phyloP scores from a whole-genome alignment of 1,140 invertebrate genomes.

The Samia ricini region DNA sequence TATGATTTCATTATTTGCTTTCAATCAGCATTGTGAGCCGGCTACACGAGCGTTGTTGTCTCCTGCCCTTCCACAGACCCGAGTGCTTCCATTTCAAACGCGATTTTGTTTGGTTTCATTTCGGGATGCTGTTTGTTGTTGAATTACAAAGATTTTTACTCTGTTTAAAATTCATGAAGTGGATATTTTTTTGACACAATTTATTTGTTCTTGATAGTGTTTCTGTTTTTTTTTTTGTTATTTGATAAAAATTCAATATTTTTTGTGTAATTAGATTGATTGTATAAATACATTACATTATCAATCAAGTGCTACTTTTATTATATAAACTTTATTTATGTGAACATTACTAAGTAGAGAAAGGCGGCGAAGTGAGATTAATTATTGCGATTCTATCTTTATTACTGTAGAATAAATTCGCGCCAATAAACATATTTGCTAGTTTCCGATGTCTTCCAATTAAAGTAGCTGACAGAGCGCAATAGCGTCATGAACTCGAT shows the following conservation, averaged over 20 bases:
- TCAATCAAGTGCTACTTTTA: not conserved
- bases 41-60: slow-evolving; percentile 18
- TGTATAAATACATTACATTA: no score
- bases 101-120: slow-evolving; percentile 74
- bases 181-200: not conserved
- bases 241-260: no score
- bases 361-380: not conserved
- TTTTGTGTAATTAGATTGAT: no score
- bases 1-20: slow-evolving; percentile 77
- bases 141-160: slow-evolving; percentile 59
- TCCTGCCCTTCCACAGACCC: slow-evolving; percentile 13
- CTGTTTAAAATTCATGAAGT: slow-evolving; percentile 31
- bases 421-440: slow-evolving; percentile 27
- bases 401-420: slow-evolving; percentile 29
- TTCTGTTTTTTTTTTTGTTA: not conserved
- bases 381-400: slow-evolving; percentile 20
- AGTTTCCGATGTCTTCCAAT: slow-evolving; percentile 38
- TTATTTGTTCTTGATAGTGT: not conserved
- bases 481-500: not conserved
- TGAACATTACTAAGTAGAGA: no score
- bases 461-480: slow-evolving; percentile 16
- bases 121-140: slow-evolving; percentile 69
- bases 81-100: slow-evolving; percentile 35
- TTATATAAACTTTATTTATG: not conserved
- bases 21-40: slow-evolving; percentile 75